phyloP scores from a whole-genome alignment of 37 sponge, comb jelly and placozoan species.

The Aphrocallistes beatrix region DNA sequence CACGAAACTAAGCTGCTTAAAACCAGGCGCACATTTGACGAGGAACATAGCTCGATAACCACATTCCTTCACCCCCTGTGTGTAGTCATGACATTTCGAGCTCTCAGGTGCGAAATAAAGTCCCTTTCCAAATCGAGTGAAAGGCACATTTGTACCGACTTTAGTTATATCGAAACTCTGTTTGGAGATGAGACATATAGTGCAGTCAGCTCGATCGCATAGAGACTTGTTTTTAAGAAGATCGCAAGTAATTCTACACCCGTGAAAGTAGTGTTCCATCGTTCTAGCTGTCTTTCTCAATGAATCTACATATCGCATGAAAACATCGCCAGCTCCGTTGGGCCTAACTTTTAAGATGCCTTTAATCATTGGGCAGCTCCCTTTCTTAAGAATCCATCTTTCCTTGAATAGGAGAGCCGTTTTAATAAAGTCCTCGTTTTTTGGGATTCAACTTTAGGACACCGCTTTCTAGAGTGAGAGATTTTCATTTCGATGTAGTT shows the following conservation, averaged over 20 bases:
- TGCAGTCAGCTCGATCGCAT: conserved; percentile 17
- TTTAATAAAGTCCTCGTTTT: not conserved
- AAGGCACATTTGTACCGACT: conserved; percentile 36
- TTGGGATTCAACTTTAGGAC: not conserved
- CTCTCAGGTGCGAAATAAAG: conserved; percentile 64
- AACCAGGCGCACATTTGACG: conserved; percentile 37
- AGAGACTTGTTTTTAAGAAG: not conserved
- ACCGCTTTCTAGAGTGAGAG: not conserved
- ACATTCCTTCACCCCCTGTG: conserved; percentile 30
- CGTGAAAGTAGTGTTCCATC: not conserved
- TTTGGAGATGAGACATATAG: conserved; percentile 31
- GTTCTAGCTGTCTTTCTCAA: not conserved
- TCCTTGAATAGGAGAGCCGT: not conserved
- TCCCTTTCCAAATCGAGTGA: conserved; percentile 50
- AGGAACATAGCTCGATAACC: conserved; percentile 31
- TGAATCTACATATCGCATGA: not conserved
- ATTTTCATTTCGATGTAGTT: too few species aligned
- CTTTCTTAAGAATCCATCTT: not conserved
- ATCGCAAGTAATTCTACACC: not conserved
- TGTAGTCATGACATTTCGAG: conserved; percentile 73
- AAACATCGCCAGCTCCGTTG: not conserved
- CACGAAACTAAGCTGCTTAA: conserved; percentile 13
- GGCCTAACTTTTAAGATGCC: not conserved
- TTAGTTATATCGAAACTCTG: not conserved
- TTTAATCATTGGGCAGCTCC: not conserved